Base-by-base conservation (phyloP, 2,888 invertebrate species). In the Yponomeuta malinellus region DNA sequence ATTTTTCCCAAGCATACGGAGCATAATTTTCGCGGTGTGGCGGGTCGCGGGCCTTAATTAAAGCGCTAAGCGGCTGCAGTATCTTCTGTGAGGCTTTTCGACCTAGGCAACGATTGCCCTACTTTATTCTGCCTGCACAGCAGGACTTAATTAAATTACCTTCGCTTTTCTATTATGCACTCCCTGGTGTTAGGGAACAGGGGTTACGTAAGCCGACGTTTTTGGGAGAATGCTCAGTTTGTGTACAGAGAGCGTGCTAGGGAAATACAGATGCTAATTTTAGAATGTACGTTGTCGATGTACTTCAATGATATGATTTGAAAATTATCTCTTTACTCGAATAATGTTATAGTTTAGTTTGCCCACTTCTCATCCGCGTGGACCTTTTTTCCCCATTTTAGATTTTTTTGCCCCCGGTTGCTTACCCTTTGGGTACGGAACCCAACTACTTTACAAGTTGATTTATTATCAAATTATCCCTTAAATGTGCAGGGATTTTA, bases 111-210 rank as follows among this genome's bases (percentile, higher is more conserved):
- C 70, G 71, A 73, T 74, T 74, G 72, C 71, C 71, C 73, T 74
- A 73, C 71, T 73, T 76, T 75, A 75, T 76, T 75, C 72, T 71
- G 69, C 74, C 70, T 71, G 68, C 74, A 70, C 73, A 70, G 70
- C 71, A 68, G 72, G 74, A 73, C 73, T 76, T 78, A 76, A 78
- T 77, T 77, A 78, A 76, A 76, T 78, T 75, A 77, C 74, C 74
- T 73, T 71, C 71, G 72, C 70, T 72, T 48, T 72, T 71, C 64
- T 64, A 70, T 71, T 71, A 75, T 74, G 72, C 72, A 67, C 72
- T 71, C 74, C 70, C 71, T 71, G 63, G 74, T 59, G 52, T 59
- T 59, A 59, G 52, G 15, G 52, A 59, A 15, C 71, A 70, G 37
- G 64, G 52, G 15, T 59, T 15, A 59, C 12, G 15, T 59, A 59